phyloP scores from a whole-genome alignment of 1,140 invertebrate species.

The Listronotus bonariensis region DNA sequence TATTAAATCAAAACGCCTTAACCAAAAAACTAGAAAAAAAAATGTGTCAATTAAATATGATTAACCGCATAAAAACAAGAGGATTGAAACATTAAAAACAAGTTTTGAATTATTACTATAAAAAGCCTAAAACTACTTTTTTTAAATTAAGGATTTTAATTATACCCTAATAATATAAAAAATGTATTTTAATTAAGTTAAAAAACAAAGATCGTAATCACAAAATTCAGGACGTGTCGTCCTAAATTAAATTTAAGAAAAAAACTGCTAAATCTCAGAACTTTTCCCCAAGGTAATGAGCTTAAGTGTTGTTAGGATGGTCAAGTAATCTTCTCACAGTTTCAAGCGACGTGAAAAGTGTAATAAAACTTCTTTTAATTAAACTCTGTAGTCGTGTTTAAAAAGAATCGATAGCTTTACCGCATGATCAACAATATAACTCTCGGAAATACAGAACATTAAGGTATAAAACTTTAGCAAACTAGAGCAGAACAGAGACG shows the following conservation, averaged over 20 bases:
- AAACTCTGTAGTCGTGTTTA: conserved; percentile 37
- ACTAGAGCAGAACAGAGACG: conserved; percentile 21
- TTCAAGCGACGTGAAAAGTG: conserved; percentile 37
- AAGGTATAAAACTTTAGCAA: conserved; percentile 32
- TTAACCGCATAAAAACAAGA: no score
- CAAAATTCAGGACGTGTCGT: conserved; percentile 14
- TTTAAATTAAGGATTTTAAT: no score
- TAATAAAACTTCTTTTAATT: conserved; percentile 41
- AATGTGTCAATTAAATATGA: no score
- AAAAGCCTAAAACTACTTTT: no score
- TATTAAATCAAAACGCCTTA: no score
- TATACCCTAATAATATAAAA: no score
- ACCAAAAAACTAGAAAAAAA: no score
- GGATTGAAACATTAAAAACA: no score
- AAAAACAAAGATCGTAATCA: conserved; percentile 21
- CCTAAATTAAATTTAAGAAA: conserved; percentile 27
- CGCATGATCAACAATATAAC: conserved; percentile 37
- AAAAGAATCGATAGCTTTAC: conserved; percentile 34
- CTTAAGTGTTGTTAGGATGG: conserved; percentile 40
- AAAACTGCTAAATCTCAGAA: conserved; percentile 33
- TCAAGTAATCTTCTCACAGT: conserved; percentile 37
- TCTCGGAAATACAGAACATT: conserved; percentile 32
- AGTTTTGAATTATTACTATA: no score
- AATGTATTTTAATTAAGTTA: conserved; percentile 26
- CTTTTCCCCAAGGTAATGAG: conserved; percentile 36